These are phyloP conservation scores for Muraenolepis orangiensis DNA, from an alignment of 2,797 vertebrate genomes.

Conservation along the genomic window DNA sequence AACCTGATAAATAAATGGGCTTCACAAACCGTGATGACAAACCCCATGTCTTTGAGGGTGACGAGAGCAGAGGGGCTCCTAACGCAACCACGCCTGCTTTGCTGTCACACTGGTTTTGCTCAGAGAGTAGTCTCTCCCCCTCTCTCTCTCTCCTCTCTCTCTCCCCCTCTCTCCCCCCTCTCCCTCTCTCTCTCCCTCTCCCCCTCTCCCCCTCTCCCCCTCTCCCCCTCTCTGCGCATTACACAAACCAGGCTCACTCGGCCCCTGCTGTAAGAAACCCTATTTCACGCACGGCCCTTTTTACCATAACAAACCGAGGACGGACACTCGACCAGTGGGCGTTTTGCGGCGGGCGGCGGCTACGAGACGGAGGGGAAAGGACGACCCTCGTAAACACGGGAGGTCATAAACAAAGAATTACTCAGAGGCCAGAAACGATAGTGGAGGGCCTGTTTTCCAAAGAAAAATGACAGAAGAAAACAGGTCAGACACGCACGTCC, in stretches of 20 bases:
- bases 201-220: not conserved
- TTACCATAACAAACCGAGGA: conserved; percentile 57
- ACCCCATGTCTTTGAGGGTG: conserved; percentile 3
- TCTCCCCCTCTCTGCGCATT: conserved; percentile 46
- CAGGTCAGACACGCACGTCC: conserved; percentile 18
- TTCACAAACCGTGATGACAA: not conserved
- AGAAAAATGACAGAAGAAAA: conserved; percentile 39
- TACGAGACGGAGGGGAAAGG: conserved; percentile 35
- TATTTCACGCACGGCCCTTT: conserved; percentile 49
- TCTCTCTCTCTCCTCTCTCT: conserved; percentile 40
- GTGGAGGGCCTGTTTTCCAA: conserved; percentile 27
- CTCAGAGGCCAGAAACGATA: conserved; percentile 38
- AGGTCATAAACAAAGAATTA: conserved; percentile 50
- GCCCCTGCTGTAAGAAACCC: conserved; percentile 52
- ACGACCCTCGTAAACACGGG: conserved; percentile 50
- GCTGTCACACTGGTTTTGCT: conserved; percentile 38
- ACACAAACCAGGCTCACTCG: conserved; percentile 61
- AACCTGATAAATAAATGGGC: not conserved
- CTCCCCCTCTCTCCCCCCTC: not conserved
- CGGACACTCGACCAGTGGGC: conserved; percentile 50
- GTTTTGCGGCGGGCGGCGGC: conserved; percentile 39
- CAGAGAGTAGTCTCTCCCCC: conserved; percentile 36
- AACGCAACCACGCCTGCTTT: not conserved
- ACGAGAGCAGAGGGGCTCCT: conserved; percentile 18
- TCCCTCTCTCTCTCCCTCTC: conserved; percentile 34